Percentiles rank a stretch among this genome's conserved stretches.
Evolutionary conservation across 1,140 invertebrate genomes (phyloP).

Genomic region (Medauroidea extradentata): DNA sequence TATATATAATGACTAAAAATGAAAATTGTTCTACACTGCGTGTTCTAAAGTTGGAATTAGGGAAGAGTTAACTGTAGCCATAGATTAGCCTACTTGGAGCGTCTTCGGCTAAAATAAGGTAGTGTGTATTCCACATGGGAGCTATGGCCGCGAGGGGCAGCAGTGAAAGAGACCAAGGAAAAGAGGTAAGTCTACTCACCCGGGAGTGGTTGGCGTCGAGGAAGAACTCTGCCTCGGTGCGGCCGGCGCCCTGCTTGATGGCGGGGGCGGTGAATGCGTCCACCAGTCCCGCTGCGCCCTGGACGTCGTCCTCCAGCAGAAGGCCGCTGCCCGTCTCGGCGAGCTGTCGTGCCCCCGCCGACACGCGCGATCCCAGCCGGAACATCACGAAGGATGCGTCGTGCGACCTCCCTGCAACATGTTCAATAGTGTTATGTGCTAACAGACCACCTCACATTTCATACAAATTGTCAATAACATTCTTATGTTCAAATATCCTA

Average conservation of each 20-base stretch:
- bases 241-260: conserved; percentile 42
- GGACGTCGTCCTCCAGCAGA: conserved; percentile 55
- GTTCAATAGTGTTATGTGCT: no score
- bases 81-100: no score
- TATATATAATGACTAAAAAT: no score
- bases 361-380: conserved; percentile 67
- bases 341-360: conserved; percentile 70
- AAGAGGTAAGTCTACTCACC: conserved; percentile 28
- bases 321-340: conserved; percentile 74
- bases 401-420: conserved; percentile 84
- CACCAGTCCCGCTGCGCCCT: conserved; percentile 41
- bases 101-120: no score
- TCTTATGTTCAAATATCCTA: no score
- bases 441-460: no score
- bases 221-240: conserved; percentile 44
- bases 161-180: not conserved
- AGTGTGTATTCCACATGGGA: no score
- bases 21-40: no score
- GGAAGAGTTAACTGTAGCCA: no score
- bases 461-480: no score
- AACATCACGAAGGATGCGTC: conserved; percentile 74
- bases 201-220: conserved; percentile 46
- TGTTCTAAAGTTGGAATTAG: no score
- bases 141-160: no score
- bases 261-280: conserved; percentile 47